Conservation (phyloP, 1,140 invertebrate genomes). For the Drosophila obscura region DNA sequence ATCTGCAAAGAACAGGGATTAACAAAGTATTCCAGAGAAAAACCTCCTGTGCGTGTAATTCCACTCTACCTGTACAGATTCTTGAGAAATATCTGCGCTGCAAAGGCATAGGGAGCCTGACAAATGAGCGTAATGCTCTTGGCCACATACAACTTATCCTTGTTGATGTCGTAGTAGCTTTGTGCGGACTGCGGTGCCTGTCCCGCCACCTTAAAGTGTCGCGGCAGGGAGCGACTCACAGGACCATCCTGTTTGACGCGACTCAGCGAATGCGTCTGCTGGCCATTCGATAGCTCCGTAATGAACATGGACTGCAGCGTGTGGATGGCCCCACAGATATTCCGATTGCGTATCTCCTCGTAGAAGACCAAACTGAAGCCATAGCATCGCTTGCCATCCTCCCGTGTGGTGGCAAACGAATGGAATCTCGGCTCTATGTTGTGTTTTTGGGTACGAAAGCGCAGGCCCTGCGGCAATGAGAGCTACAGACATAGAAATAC, state of each 20-base stretch:
- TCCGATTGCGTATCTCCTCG: conserved; percentile 95
- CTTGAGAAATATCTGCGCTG: conserved; percentile 92
- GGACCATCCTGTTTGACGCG: conserved; percentile 86
- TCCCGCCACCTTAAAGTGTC: conserved; percentile 93
- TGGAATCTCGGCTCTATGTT: conserved; percentile 95
- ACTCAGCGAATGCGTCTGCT: conserved; percentile 87
- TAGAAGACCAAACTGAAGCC: conserved; percentile 97
- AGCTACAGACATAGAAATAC: conserved; percentile 86
- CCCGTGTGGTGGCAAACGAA: conserved; percentile 97
- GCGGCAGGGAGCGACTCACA: conserved; percentile 90
- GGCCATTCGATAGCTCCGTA: conserved; percentile 93
- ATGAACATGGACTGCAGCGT: conserved; percentile 96
- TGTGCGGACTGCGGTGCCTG: conserved; percentile 89
- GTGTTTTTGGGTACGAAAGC: conserved; percentile 97
- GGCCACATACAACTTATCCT: conserved; percentile 96
- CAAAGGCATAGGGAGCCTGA: conserved; percentile 94
- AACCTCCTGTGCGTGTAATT: no score
- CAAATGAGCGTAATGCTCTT: conserved; percentile 97
- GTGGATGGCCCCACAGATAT: conserved; percentile 97
- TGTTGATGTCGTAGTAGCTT: conserved; percentile 95
- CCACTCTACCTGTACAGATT: conserved; percentile 91
- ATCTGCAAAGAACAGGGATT: conserved; percentile 84
- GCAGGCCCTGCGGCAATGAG: conserved; percentile 95
- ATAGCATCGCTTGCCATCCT: conserved; percentile 97
- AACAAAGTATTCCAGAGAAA: not conserved